Percentiles rank a stretch among this genome's conserved stretches.
Evolutionary conservation across 2,888 invertebrate species (phyloP).

Genomic region (Orchesella flavescens): DNA sequence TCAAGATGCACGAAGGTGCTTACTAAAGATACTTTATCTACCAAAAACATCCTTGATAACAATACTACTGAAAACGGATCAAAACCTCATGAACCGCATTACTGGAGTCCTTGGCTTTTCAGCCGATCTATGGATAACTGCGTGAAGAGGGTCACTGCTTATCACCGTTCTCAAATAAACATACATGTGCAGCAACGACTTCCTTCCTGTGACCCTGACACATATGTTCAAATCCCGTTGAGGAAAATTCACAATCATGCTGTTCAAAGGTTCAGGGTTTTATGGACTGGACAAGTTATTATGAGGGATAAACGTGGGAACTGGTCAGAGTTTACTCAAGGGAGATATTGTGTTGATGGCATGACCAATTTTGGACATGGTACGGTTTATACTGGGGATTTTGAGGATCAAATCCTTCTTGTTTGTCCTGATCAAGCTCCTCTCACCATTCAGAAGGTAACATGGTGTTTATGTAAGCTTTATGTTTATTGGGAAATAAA

Average conservation of each 20-base stretch:
- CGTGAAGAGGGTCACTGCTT: conserved; percentile 32
- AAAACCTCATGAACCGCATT: not conserved
- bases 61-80: not conserved
- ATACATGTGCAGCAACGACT: conserved; percentile 22
- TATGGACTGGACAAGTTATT: conserved; percentile 56
- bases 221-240: not conserved
- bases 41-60: not conserved
- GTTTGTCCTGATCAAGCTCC: conserved; percentile 40
- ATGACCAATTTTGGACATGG: conserved; percentile 26
- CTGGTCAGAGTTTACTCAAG: conserved; percentile 28
- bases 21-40: not conserved
- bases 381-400: conserved; percentile 16
- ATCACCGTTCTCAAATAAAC: conserved; percentile 42
- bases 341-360: conserved; percentile 52
- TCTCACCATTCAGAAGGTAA: conserved; percentile 19
- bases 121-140: conserved; percentile 29
- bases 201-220: conserved; percentile 17
- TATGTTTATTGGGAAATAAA: not conserved
- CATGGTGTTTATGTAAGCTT: not conserved
- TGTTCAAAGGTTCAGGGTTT: conserved; percentile 39
- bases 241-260: conserved; percentile 23
- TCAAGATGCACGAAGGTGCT: conserved; percentile 6
- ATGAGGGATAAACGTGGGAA: conserved; percentile 43
- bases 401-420: conserved; percentile 43
- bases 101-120: conserved; percentile 27